These are phyloP conservation scores for Mionectes macconnelli DNA, from an alignment of 2,113 vertebrate species.

Conservation along the genomic window DNA sequence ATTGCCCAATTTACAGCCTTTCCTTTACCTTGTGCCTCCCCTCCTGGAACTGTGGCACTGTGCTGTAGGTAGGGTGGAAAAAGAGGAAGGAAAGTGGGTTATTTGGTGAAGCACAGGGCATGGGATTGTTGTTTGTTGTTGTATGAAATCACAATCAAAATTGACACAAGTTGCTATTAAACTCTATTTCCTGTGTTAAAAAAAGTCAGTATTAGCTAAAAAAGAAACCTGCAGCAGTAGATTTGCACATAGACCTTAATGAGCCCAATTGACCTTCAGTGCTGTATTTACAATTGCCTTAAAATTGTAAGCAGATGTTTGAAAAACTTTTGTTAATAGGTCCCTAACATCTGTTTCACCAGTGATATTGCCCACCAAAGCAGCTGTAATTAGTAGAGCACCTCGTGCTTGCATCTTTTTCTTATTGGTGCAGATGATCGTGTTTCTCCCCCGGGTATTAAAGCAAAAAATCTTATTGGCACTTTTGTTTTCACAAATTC, in stretches of 20 bases:
- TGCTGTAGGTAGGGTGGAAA: constrained; percentile 44
- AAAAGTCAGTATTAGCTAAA: constrained; percentile 72
- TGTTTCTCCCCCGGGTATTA: constrained; percentile 65
- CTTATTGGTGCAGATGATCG: constrained; percentile 56
- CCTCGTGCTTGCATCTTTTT: constrained; percentile 65
- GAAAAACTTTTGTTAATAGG: constrained; percentile 79
- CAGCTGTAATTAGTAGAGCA: constrained; percentile 75
- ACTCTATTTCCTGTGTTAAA: constrained; percentile 85
- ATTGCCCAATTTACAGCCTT: constrained; percentile 51
- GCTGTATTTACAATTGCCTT: constrained; percentile 91
- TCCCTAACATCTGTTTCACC: constrained; percentile 83
- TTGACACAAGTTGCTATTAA: constrained; percentile 84
- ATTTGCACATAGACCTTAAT: constrained; percentile 90
- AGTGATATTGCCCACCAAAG: constrained; percentile 75
- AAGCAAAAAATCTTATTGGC: constrained; percentile 55
- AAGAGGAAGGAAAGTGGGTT: constrained; percentile 58
- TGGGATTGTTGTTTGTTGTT: constrained; percentile 78
- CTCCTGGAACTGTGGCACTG: constrained; percentile 1
- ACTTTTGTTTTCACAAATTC: constrained; percentile 66
- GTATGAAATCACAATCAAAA: constrained; percentile 82
- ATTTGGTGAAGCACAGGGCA: constrained; percentile 61
- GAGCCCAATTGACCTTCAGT: constrained; percentile 93
- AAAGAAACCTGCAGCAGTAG: constrained; percentile 80
- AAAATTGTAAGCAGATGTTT: constrained; percentile 97
- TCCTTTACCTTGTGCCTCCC: not conserved